These are phyloP conservation scores for Ophion costatus DNA, from an alignment of 2,888 invertebrate species.

Conservation along the genomic window DNA sequence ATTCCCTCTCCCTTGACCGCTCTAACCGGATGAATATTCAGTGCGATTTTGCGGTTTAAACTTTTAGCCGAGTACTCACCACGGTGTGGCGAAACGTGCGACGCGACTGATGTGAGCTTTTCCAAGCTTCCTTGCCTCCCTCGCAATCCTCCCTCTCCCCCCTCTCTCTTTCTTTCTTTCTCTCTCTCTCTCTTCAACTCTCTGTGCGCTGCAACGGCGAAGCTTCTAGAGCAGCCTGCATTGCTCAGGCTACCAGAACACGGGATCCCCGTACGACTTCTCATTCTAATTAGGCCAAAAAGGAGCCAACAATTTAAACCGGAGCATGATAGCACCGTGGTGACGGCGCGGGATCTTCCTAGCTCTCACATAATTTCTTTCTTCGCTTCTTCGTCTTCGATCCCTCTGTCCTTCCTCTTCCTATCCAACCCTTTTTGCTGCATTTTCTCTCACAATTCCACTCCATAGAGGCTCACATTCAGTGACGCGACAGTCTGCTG, in stretches of 20 bases:
- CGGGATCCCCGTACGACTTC: conserved; percentile 67
- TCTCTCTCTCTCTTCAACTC: conserved; percentile 2
- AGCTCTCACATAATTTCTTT: conserved; percentile 12
- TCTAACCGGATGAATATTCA: conserved; percentile 83
- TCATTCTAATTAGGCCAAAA: conserved; percentile 78
- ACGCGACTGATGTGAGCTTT: conserved; percentile 55
- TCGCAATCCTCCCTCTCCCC: background rate
- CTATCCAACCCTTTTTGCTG: conserved; percentile 26
- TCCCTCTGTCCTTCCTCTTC: conserved; percentile 34
- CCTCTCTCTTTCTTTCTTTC: background rate
- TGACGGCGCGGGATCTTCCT: conserved; percentile 2
- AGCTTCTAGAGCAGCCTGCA: conserved; percentile 42
- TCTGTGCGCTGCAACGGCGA: background rate
- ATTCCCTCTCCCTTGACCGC: conserved; percentile 64
- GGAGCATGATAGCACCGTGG: conserved; percentile 33
- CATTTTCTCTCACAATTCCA: conserved; percentile 8
- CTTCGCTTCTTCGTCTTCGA: background rate
- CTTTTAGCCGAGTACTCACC: conserved; percentile 73
- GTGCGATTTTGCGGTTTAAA: conserved; percentile 81
- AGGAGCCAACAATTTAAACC: conserved; percentile 64
- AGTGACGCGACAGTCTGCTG: conserved; percentile 45
- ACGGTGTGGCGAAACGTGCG: conserved; percentile 65
- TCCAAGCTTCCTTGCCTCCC: conserved; percentile 32
- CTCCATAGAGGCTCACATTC: conserved; percentile 55
- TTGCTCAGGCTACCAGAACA: conserved; percentile 55